These are phyloP conservation scores for Motacilla tschutschensis DNA, from an alignment of 2,113 vertebrate genomes.

Conservation along the genomic window DNA sequence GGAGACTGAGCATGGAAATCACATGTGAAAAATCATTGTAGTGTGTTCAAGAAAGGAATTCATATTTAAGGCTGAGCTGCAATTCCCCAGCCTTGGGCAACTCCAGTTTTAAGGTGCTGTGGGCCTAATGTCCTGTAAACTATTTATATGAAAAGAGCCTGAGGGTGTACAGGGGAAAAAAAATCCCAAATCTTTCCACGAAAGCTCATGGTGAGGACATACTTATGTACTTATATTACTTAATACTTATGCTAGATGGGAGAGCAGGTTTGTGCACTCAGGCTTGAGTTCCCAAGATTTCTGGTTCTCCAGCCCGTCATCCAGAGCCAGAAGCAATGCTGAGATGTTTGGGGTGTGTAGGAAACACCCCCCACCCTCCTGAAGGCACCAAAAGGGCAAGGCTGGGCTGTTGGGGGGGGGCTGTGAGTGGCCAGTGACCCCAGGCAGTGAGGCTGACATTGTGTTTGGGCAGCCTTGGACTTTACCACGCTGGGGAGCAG, in stretches of 20 bases:
- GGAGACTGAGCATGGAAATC: neutral
- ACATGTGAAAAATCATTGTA: neutral
- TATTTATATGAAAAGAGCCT: neutral
- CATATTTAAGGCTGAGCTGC: neutral
- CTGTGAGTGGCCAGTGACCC: neutral
- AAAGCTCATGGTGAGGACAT: neutral
- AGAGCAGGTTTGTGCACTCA: neutral
- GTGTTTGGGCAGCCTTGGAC: neutral
- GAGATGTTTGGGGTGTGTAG: neutral
- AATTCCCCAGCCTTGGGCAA: neutral
- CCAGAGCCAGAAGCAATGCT: neutral
- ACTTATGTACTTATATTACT: neutral
- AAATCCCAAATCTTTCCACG: neutral
- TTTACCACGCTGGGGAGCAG: fast-evolving
- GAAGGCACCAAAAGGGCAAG: fast-evolving
- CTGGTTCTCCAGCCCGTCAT: neutral
- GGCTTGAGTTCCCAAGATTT: neutral
- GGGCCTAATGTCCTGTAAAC: neutral
- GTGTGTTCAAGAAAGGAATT: neutral
- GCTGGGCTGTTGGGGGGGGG: neutral
- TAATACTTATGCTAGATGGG: neutral
- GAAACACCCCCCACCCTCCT: neutral
- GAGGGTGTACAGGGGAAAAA: fast-evolving
- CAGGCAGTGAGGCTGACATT: neutral
- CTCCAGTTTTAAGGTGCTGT: neutral